phyloP scores from a whole-genome alignment of 64 coral and sea anemone genomes.

The Porites lutea region DNA sequence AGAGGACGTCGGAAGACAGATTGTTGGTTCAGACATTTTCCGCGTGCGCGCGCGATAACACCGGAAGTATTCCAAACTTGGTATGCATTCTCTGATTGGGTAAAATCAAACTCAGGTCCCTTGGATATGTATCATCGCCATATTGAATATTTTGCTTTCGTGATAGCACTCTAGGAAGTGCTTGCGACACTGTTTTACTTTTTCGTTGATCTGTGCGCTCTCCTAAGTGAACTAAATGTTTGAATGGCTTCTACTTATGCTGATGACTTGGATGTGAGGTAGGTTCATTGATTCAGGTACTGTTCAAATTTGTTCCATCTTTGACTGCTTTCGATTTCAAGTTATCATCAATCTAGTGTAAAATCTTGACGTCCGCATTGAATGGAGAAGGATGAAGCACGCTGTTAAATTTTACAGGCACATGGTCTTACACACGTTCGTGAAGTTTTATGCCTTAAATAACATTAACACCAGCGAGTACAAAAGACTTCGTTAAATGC shows the following conservation, averaged over 20 bases:
- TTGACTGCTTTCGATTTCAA: background rate
- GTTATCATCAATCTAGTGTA: too few species aligned
- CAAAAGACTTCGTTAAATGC: too few species aligned
- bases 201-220: background rate
- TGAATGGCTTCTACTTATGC: slow-evolving; percentile 22
- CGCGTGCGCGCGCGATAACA: background rate
- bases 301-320: background rate
- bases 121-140: background rate
- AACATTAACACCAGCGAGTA: too few species aligned
- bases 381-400: too few species aligned
- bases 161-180: too few species aligned
- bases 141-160: slow-evolving; percentile 1
- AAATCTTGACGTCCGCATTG: too few species aligned
- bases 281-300: background rate
- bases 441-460: too few species aligned
- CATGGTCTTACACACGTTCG: too few species aligned
- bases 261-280: slow-evolving; percentile 40
- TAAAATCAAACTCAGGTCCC: background rate
- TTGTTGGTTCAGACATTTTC: background rate
- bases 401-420: too few species aligned
- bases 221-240: background rate
- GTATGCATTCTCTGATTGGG: slow-evolving; percentile 22
- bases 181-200: background rate
- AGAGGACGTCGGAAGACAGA: background rate
- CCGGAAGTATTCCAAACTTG: background rate